phyloP scores from a whole-genome alignment of 35 echinoderm and acorn worm species.

The Amphiura filiformis region DNA sequence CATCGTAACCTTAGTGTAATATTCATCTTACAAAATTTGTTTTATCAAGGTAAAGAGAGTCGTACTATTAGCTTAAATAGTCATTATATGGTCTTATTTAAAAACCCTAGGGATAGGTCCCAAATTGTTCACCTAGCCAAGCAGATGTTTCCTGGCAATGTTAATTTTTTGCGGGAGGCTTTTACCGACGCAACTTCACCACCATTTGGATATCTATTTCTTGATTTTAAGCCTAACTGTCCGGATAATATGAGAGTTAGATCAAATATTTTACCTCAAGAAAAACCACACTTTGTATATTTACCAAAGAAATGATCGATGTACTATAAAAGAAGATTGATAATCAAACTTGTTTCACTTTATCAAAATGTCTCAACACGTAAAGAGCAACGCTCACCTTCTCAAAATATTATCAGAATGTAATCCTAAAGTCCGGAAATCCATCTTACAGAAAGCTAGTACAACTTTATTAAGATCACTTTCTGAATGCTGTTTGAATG shows the following conservation, averaged over 20 bases:
- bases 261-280: conserved; percentile 18
- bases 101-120: conserved; percentile 14
- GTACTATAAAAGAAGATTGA: too few species aligned
- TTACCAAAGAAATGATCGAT: background rate
- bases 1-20: conserved; percentile 46
- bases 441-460: conserved; percentile 29
- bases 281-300: background rate
- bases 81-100: conserved; percentile 49
- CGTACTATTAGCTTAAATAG: conserved; percentile 57
- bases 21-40: conserved; percentile 50
- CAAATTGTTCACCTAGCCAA: conserved; percentile 46
- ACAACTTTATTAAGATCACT: conserved; percentile 20
- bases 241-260: background rate
- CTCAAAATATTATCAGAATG: conserved; percentile 46
- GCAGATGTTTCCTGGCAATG: conserved; percentile 33
- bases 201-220: conserved; percentile 33
- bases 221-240: conserved; percentile 41
- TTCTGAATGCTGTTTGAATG: conserved; percentile 45
- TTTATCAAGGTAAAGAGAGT: conserved; percentile 55
- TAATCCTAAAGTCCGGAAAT: conserved; percentile 28
- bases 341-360: background rate
- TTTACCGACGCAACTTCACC: conserved; percentile 8
- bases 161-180: conserved; percentile 30
- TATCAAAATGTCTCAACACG: conserved; percentile 14
- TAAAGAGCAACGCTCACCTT: conserved; percentile 40